Evolutionary conservation across 2,113 vertebrate species (phyloP), one percentile per base, ranked within the genome.

Genomic region (Xiphophorus couchianus): DNA sequence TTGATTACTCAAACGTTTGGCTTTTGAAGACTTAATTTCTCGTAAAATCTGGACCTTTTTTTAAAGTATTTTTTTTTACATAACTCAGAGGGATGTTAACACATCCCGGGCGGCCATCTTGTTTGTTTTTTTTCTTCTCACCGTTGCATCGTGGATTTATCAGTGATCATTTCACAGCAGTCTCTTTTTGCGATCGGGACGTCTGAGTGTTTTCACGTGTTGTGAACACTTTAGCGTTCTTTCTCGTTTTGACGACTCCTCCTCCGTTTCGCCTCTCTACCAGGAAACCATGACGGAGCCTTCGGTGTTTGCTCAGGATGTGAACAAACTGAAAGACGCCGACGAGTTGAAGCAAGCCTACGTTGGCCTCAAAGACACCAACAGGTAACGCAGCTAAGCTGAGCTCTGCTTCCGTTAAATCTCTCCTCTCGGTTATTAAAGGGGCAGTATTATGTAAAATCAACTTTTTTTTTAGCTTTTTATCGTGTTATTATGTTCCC

Each of bases 211-310:
- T 27, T 15, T 76, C 4, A 35, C n/a, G 39, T 5, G 4, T 19
- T 17, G 22, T 42, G 2, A 48, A 39, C 37, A 13, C 17, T 70
- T 14, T 60, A 9, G 14, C 67, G 12, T 1, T n/a, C 1, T 63
- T 5, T 69, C 10, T 73, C 22, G 25, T 17, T 76, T n/a, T 44
- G 12, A 62, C 62, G 5, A 73, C 54, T 71, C 29, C 67, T 71
- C 62, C 22, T 66, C 13, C 33, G 9, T 10, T 28, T 44, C 10
- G 44, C 64, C 25, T 31, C 0, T 5, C 67, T 64, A 78, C 6
- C 44, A 99, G 98, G 96, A 97, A 82, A 99, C 97, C 65, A 99
- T 99, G 98, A 99, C 98, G 0, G 98, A 99, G 84, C 91, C 96
- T 13, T 95, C 96, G 30, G 88, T 96, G 69, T 95, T 96, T 74